Percentiles rank a stretch among this genome's conserved stretches.
phyloP scores from a whole-genome alignment of 2,797 vertebrate genomes.

The Xerus rutilus region DNA sequence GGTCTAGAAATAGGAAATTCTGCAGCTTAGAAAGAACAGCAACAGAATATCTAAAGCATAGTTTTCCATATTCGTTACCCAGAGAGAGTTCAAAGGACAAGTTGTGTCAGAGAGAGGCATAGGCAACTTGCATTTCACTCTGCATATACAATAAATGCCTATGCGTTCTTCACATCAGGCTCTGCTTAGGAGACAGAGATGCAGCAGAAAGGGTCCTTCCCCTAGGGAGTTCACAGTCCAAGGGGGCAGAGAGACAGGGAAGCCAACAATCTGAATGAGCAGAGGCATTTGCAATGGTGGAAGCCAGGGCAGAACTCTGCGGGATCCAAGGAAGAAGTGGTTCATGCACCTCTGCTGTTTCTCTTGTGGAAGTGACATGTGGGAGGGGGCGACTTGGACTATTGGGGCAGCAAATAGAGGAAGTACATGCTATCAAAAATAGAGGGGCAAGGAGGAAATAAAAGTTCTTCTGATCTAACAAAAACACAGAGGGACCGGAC shows the following conservation, averaged over 20 bases:
- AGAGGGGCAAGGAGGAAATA: constrained; percentile 82
- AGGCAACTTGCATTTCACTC: not conserved
- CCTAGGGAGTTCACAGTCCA: not conserved
- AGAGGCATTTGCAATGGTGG: not conserved
- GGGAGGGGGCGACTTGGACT: constrained; percentile 62
- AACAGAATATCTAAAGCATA: not conserved
- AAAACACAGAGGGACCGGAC: constrained; percentile 31
- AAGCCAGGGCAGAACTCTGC: constrained; percentile 24
- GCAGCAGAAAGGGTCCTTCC: not conserved
- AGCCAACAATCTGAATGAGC: fast-evolving
- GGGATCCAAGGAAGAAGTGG: constrained; percentile 73
- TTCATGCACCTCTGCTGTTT: constrained; percentile 77
- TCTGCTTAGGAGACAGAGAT: not conserved
- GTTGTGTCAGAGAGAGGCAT: not conserved
- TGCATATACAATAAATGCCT: not conserved
- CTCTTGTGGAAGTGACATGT: constrained; percentile 81
- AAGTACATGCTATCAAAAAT: constrained; percentile 82
- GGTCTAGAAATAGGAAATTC: not conserved
- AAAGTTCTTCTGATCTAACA: constrained; percentile 72
- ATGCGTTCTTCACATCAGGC: not conserved
- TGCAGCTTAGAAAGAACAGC: not conserved
- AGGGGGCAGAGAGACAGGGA: not conserved
- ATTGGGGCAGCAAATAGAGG: constrained; percentile 81
- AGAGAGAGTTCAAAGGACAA: constrained; percentile 16
- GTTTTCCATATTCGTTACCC: not conserved